Base-by-base conservation (phyloP, 2,113 vertebrate species). In the Uropsilus gracilis region DNA sequence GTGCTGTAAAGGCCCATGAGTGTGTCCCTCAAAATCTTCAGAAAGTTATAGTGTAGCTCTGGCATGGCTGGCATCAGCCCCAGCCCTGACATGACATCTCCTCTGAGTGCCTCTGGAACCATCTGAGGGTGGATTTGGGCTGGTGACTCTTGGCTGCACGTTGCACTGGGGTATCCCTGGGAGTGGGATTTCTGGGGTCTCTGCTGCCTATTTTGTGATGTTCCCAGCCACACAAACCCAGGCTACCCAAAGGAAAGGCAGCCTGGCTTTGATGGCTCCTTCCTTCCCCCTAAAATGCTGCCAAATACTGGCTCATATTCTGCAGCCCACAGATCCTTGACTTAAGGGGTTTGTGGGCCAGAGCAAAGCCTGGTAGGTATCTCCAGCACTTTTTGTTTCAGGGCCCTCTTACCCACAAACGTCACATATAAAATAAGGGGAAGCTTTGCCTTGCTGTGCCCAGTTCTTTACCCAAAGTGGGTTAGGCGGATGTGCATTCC, bases 181-280 rank as follows among this genome's bases (percentile, higher is more conserved):
- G 24, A n/a, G 48, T 1, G 48, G 50, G 3, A 63, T 13, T 72
- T 69, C 37, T 18, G 30, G 18, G 18, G 16, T 2, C 10, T 16
- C 14, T 22, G 13, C 4, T 73, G 53, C 39, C 37, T 2, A 0
- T 64, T 55, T 11, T 17, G 18, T 7, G 16, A 46, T 0, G 2
- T 26, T 7, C 9, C 24, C 63, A 42, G 10, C 17, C 4, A 18
- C 6, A 26, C 5, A 10, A 61, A 39, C 30, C 39, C 16, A 3
- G 1, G 22, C 30, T 57, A 24, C 22, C 28, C 8, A 34, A 83
- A 53, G 6, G 39, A 83, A 18, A 42, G 7, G 22, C 12, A 42
- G 32, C 55, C 37, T 9, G 57, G 34, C 39, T 75, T 61, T 6
- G 9, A 11, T 11, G 22, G 0, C 20, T 2, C 6, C 26, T 46